Evolutionary conservation across 2,888 invertebrate species (phyloP), one percentile per base, ranked within the genome.

Genomic region (Zygaena filipendulae): DNA sequence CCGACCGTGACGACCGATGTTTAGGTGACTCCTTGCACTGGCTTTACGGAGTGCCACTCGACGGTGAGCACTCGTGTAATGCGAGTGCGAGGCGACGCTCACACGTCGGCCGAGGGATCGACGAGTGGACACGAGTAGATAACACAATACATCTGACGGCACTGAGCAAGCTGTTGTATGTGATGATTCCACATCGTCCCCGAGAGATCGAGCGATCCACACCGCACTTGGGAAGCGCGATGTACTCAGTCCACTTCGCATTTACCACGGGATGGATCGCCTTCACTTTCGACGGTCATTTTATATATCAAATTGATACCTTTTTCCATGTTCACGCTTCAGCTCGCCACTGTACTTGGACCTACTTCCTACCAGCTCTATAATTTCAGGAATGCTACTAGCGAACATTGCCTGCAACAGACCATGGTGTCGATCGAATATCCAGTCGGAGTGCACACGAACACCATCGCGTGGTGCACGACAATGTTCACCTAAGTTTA

Each of bases 351-450:
- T 93, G 88, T 97, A 97, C 87, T 97, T 97, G 87, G 96, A 95
- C 84, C 97, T 92, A 87, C 93, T 93, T 84, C 97, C 96, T 87
- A 97, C 92, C 85, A 98, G 94, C 87, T 97, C 97, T 85, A 95
- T 96, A 85, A 98, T 97, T 91, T 98, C 97, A 82, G 97, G 97
- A 84, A 98, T 95, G 89, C 95, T 96, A 90, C 95, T 96, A 87
- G 97, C 97, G 92, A 98, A 98, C 90, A 97, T 95, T 85, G 97
- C 97, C 96, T 96, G 91, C 83, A 90, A 88, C 87, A 85, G 87
- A 85, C 79, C 79, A 77, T 68, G 77, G 79, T 70, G 79, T 66
- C 70, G 71, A 59, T 72, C 68, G 71, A 55, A 61, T 51, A 59
- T 54, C 52, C 57, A 59, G 59, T 54, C 54, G 44, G 47, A 42